These are phyloP conservation scores for Leucophenga maculata DNA, from an alignment of 2,888 invertebrate species.

Conservation along the genomic window DNA sequence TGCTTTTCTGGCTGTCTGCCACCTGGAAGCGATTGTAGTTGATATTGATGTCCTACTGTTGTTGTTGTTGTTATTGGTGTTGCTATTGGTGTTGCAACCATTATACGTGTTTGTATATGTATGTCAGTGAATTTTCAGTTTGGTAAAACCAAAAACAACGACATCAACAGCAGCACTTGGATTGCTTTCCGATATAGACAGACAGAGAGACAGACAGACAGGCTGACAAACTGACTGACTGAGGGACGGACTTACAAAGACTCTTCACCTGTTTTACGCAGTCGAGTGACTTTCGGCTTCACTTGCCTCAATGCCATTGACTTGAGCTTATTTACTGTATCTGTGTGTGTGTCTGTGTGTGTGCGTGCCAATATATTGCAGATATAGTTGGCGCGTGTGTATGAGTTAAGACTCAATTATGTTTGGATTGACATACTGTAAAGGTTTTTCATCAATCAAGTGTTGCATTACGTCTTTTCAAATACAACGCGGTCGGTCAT, in stretches of 20 bases:
- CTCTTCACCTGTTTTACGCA: slow-evolving; percentile 17
- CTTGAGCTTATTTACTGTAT: slow-evolving; percentile 36
- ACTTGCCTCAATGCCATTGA: slow-evolving; percentile 41
- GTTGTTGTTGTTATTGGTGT: slow-evolving; percentile 35
- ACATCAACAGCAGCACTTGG: too few relatives aligned
- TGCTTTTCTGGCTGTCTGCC: slow-evolving; percentile 26
- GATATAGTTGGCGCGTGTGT: slow-evolving; percentile 3
- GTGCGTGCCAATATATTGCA: neutral
- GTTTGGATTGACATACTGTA: slow-evolving; percentile 63
- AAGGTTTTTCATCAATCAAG: slow-evolving; percentile 67
- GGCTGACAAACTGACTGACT: neutral
- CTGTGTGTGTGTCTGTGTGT: neutral
- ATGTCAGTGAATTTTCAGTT: slow-evolving; percentile 14
- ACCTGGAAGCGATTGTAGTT: slow-evolving; percentile 10
- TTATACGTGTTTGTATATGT: slow-evolving; percentile 34
- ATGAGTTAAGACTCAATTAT: slow-evolving; percentile 61
- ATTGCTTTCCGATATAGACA: slow-evolving; percentile 12
- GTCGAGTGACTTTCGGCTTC: slow-evolving; percentile 55
- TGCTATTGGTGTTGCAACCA: slow-evolving; percentile 39
- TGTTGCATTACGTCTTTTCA: slow-evolving; percentile 43
- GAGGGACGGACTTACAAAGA: neutral
- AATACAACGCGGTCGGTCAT: too few relatives aligned
- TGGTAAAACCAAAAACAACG: neutral
- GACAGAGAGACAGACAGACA: neutral
- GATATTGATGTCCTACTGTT: slow-evolving; percentile 27